Conservation (phyloP, 1,140 invertebrate genomes). For the Lutraria rhynchaena region DNA sequence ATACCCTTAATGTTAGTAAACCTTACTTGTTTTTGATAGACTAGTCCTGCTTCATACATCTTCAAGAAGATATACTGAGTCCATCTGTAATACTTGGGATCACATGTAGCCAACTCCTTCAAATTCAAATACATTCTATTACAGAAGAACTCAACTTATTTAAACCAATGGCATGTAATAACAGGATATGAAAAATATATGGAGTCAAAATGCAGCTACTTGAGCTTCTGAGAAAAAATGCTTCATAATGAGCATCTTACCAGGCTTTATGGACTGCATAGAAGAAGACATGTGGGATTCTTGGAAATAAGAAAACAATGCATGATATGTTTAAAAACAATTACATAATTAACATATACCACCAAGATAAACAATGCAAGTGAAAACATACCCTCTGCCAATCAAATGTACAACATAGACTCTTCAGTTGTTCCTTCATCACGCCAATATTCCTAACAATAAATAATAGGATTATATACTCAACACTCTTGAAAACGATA, state of each 20-base stretch:
- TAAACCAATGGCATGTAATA: too few relatives aligned
- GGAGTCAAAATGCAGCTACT: neutral
- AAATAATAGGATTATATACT: neutral
- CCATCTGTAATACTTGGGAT: conserved; percentile 88
- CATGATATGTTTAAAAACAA: too few relatives aligned
- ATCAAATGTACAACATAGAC: conserved; percentile 94
- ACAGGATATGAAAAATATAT: neutral
- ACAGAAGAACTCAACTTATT: too few relatives aligned
- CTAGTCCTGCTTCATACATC: conserved; percentile 91
- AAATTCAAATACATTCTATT: conserved; percentile 60
- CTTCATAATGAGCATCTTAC: neutral
- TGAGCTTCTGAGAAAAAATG: neutral
- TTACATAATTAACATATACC: too few relatives aligned
- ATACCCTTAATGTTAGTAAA: too few relatives aligned
- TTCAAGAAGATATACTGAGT: conserved; percentile 98
- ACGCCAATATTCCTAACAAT: conserved; percentile 89
- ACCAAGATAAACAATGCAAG: too few relatives aligned
- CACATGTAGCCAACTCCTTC: conserved; percentile 85
- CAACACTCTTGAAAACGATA: too few relatives aligned
- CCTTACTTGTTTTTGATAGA: conserved; percentile 92
- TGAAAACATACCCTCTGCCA: conserved; percentile 91
- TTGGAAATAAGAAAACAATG: too few relatives aligned
- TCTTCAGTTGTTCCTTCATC: conserved; percentile 94
- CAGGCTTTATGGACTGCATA: too few relatives aligned
- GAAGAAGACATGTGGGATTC: too few relatives aligned